Conservation (phyloP, 2,797 vertebrate genomes). For the Acanthopagrus latus region DNA sequence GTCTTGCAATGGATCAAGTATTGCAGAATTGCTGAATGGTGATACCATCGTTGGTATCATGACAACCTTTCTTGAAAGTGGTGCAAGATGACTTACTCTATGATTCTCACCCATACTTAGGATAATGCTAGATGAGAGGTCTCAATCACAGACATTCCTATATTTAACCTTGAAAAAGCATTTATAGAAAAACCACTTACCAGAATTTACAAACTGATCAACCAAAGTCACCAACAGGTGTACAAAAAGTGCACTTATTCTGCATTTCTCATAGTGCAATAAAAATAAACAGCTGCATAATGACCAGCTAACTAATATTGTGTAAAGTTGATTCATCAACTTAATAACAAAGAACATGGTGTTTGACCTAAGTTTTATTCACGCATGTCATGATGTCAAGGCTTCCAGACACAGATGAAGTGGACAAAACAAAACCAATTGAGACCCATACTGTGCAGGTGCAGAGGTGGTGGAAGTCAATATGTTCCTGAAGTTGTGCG, state of each 20-base stretch:
- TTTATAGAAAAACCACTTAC: too few relatives aligned
- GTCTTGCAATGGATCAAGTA: too few relatives aligned
- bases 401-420: neutral
- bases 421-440: neutral
- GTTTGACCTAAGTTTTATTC: neutral
- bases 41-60: too few relatives aligned
- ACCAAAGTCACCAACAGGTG: too few relatives aligned
- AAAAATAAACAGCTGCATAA: neutral
- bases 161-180: too few relatives aligned
- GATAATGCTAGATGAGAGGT: too few relatives aligned
- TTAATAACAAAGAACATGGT: neutral
- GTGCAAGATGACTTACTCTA: too few relatives aligned
- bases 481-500: conserved; percentile 35
- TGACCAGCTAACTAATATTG: neutral
- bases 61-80: too few relatives aligned
- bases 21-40: too few relatives aligned
- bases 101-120: too few relatives aligned
- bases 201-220: too few relatives aligned
- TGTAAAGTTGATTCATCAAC: neutral
- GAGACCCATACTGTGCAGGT: conserved; percentile 34
- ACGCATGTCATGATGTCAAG: neutral
- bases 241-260: neutral
- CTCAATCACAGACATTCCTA: too few relatives aligned
- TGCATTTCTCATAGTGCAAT: neutral
- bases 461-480: conserved; percentile 27